Percentiles rank a stretch among this genome's conserved stretches.
Conservation (phyloP, 2,888 invertebrate genomes). For the Eucera pruinosa region DNA sequence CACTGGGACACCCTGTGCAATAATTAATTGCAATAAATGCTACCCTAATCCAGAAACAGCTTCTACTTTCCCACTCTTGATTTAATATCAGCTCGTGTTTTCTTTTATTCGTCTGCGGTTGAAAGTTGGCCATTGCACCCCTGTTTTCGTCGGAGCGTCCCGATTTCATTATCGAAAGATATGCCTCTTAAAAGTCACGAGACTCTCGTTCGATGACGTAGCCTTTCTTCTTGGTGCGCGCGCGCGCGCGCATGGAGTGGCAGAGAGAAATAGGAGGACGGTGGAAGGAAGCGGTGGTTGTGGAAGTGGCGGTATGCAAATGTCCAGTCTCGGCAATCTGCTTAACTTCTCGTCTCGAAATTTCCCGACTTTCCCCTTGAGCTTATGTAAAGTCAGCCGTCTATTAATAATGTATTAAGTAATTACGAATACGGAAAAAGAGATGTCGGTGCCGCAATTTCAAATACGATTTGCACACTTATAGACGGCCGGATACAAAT, state of each 20-base stretch:
- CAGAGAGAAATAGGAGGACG: constrained; percentile 44
- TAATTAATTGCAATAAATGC: too few species aligned
- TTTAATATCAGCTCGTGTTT: constrained; percentile 23
- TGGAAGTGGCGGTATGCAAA: constrained; percentile 77
- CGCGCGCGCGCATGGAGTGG: constrained; percentile 8
- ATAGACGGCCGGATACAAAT: too few species aligned
- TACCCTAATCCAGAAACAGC: too few species aligned
- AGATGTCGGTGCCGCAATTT: constrained; percentile 58
- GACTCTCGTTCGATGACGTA: constrained; percentile 51
- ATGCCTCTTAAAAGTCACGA: constrained; percentile 50
- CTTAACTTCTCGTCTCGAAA: constrained; percentile 80
- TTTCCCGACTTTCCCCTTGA: constrained; percentile 74
- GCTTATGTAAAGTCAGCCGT: constrained; percentile 81
- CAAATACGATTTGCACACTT: constrained; percentile 52
- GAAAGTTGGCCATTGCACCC: background rate
- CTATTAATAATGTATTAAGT: constrained; percentile 83
- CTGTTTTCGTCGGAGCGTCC: constrained; percentile 26
- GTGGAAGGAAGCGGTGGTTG: constrained; percentile 46
- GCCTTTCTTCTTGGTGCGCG: constrained; percentile 32
- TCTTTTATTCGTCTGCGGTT: background rate
- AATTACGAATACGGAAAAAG: constrained; percentile 79
- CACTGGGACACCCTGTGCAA: too few species aligned
- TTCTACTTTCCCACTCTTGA: background rate
- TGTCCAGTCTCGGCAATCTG: constrained; percentile 79
- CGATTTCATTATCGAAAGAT: constrained; percentile 58